phyloP scores from a whole-genome alignment of 2,113 vertebrate species.

The Orycteropus afer region DNA sequence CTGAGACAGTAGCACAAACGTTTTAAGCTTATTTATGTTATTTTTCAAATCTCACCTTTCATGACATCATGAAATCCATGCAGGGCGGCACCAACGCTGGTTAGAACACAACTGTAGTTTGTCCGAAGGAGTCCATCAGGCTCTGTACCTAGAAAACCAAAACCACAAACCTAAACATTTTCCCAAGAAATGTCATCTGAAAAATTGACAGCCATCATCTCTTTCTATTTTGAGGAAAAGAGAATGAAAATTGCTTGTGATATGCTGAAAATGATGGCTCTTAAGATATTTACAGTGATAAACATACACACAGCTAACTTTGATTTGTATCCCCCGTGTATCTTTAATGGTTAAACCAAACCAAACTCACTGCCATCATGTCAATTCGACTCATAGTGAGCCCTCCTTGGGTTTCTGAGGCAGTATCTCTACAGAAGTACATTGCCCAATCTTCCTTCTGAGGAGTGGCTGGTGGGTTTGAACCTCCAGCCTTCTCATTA shows the following conservation, averaged over 20 bases:
- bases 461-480: too few species aligned
- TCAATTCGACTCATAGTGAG: too few species aligned
- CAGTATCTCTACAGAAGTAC: too few species aligned
- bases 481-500: too few species aligned
- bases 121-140: conserved; percentile 91
- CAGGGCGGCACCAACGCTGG: conserved; percentile 92
- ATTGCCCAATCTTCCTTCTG: too few species aligned
- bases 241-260: neutral
- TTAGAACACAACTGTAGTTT: conserved; percentile 93
- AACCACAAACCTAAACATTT: conserved; percentile 35
- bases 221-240: neutral
- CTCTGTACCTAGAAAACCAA: conserved; percentile 85
- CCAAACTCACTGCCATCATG: too few species aligned
- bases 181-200: neutral
- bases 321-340: neutral
- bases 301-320: neutral
- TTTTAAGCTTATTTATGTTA: neutral
- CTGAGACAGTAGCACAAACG: neutral
- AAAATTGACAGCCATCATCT: neutral
- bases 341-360: neutral
- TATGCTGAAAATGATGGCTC: neutral
- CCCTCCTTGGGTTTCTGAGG: too few species aligned
- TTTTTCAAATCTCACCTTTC: conserved; percentile 89
- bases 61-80: conserved; percentile 93
- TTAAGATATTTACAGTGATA: neutral